phyloP scores from a whole-genome alignment of 1,140 invertebrate species.

The Drosophila subobscura region DNA sequence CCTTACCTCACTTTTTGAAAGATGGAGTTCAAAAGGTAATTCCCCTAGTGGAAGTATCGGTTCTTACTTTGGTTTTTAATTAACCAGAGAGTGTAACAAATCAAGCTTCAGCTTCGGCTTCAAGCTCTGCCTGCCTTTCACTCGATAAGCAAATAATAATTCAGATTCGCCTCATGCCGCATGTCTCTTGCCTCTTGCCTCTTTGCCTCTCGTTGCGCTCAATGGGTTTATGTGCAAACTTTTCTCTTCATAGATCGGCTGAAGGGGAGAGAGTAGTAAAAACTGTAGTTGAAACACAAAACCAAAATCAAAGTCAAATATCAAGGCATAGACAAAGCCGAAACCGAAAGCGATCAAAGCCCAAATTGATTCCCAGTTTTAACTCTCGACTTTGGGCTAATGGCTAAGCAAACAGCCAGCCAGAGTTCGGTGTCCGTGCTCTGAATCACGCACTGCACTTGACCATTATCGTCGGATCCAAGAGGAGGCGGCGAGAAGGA shows the following conservation, averaged over 20 bases:
- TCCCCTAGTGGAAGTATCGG: no score
- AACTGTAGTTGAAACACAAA: conserved; percentile 24
- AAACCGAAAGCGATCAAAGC: conserved; percentile 31
- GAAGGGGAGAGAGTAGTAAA: conserved; percentile 17
- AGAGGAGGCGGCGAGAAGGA: conserved; percentile 16
- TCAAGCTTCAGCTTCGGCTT: conserved; percentile 11
- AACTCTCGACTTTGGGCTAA: conserved; percentile 33
- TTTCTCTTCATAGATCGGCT: conserved; percentile 40
- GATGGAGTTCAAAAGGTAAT: no score
- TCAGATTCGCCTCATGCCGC: conserved; percentile 1
- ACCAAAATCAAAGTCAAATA: conserved; percentile 16
- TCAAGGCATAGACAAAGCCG: conserved; percentile 1
- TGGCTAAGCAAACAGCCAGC: conserved; percentile 42
- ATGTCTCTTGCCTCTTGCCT: background rate
- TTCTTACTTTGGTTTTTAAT: conserved; percentile 52
- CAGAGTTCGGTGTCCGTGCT: conserved; percentile 7
- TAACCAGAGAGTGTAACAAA: conserved; percentile 75
- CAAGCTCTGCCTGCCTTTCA: conserved; percentile 66
- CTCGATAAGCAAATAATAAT: conserved; percentile 70
- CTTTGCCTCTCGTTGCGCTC: conserved; percentile 42
- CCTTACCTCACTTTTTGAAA: no score
- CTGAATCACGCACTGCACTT: conserved; percentile 52
- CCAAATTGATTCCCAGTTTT: conserved; percentile 47
- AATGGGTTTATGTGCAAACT: conserved; percentile 53
- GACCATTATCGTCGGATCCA: conserved; percentile 38